Conservation (phyloP, 2,113 vertebrate genomes). For the Nycticorax nycticorax region DNA sequence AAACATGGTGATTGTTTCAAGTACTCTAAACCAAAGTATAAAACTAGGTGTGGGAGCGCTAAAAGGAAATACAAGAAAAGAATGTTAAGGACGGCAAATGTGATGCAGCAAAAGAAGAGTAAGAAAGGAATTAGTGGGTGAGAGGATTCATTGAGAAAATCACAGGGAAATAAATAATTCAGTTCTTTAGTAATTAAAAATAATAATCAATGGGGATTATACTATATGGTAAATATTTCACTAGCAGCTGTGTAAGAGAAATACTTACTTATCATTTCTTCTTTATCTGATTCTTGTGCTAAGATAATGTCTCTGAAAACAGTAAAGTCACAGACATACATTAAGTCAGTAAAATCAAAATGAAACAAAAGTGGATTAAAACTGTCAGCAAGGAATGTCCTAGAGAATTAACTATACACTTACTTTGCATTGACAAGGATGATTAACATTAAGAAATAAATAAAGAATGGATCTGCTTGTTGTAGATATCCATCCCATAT, state of each 20-base stretch:
- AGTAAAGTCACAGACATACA: constrained; percentile 26
- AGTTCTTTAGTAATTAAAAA: not conserved
- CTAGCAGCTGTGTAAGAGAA: not conserved
- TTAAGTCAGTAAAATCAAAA: constrained; percentile 51
- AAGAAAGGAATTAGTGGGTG: not conserved
- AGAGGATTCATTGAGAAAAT: not conserved
- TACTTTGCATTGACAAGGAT: constrained; percentile 99
- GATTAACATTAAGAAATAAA: constrained; percentile 98
- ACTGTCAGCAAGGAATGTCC: not conserved
- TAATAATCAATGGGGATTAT: not conserved
- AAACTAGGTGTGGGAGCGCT: not conserved
- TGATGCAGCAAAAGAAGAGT: not conserved
- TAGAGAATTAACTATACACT: constrained; percentile 48
- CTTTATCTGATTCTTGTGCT: constrained; percentile 85
- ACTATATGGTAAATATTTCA: not conserved
- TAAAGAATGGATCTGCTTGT: constrained; percentile 94
- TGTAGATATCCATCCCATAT: constrained; percentile 97
- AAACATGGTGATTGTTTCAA: not conserved
- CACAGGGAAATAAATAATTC: not conserved
- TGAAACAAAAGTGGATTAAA: not conserved
- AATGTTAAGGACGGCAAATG: not conserved
- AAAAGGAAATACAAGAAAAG: not conserved
- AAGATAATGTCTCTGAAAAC: constrained; percentile 88
- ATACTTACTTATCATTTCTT: constrained; percentile 90
- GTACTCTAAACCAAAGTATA: not conserved